Conservation (phyloP, 2,113 vertebrate species). For the Melanostigma gelatinosum region DNA sequence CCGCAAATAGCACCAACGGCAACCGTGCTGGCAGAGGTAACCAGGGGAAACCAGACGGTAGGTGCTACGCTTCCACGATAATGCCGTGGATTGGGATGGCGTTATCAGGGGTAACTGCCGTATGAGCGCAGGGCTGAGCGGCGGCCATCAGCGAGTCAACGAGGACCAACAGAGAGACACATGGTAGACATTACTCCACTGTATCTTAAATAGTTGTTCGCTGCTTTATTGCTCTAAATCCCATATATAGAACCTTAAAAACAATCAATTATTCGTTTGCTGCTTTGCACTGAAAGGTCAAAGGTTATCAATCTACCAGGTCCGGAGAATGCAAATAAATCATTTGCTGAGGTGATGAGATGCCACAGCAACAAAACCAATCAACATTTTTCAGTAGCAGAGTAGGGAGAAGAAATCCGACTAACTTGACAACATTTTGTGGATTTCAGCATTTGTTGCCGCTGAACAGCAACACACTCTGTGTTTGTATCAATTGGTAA, state of each 20-base stretch:
- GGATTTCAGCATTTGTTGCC: not conserved
- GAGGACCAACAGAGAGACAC: no score
- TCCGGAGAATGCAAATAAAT: not conserved
- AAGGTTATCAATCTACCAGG: not conserved
- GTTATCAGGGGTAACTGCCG: no score
- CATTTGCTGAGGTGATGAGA: not conserved
- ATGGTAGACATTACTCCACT: no score
- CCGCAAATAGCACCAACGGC: not conserved
- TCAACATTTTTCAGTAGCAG: not conserved
- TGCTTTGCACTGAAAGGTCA: not conserved
- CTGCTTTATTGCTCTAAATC: not conserved
- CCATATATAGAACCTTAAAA: not conserved
- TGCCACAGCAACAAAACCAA: not conserved
- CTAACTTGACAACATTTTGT: not conserved
- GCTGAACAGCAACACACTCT: slow-evolving; percentile 6
- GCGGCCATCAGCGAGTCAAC: no score
- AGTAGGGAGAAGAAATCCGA: not conserved
- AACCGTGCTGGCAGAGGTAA: not conserved
- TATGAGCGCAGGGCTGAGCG: no score
- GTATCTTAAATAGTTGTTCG: no score
- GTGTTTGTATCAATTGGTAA: slow-evolving; percentile 15
- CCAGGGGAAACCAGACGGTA: no score
- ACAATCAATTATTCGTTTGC: not conserved
- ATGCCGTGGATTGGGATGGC: no score
- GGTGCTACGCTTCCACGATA: no score